Conservation (phyloP, 1,140 invertebrate genomes). For the Kradibia gibbosae region DNA sequence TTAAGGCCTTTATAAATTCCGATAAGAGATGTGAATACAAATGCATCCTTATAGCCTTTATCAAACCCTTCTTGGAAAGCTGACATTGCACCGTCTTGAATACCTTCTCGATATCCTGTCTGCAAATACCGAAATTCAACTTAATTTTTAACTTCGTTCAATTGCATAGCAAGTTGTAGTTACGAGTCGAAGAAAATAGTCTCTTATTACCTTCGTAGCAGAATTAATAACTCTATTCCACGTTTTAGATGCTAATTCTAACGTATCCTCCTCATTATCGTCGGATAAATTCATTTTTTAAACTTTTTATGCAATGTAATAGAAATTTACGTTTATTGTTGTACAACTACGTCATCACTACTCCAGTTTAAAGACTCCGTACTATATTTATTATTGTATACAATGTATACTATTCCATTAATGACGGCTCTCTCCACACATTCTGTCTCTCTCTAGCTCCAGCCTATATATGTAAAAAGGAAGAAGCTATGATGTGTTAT, state of each 20-base stretch:
- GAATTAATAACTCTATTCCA: constrained; percentile 61
- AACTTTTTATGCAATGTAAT: not conserved
- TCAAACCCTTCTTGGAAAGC: constrained; percentile 76
- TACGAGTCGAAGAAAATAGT: not conserved
- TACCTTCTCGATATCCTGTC: constrained; percentile 75
- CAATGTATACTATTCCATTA: too few relatives aligned
- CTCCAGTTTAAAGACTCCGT: not conserved
- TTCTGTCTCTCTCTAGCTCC: not conserved
- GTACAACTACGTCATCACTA: not conserved
- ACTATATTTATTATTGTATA: not conserved
- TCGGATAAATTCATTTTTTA: constrained; percentile 28
- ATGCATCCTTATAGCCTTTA: constrained; percentile 73
- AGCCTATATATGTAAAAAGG: not conserved
- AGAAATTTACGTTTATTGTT: not conserved
- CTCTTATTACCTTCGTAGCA: constrained; percentile 60
- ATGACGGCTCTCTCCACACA: not conserved
- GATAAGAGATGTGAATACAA: constrained; percentile 71
- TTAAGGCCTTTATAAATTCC: constrained; percentile 69
- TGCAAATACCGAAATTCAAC: constrained; percentile 51
- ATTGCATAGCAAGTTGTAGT: not conserved
- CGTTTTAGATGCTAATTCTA: constrained; percentile 61
- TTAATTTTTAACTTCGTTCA: not conserved
- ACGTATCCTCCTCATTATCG: constrained; percentile 56
- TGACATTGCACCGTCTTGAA: constrained; percentile 71
- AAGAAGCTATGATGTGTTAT: not conserved